These are phyloP conservation scores for Atta cephalotes DNA, from an alignment of 1,140 invertebrate genomes.

Conservation along the genomic window DNA sequence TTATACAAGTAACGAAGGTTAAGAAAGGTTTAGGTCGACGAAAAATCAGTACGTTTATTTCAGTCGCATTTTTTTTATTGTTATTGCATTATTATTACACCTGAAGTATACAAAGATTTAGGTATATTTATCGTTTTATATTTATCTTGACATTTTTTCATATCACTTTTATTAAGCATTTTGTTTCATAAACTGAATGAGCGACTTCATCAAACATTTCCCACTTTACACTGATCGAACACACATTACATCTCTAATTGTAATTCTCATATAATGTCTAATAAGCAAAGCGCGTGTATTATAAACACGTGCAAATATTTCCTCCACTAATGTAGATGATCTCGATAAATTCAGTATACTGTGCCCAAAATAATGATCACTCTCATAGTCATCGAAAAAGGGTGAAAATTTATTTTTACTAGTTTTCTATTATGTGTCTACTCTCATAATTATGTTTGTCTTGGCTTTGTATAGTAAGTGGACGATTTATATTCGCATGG, in stretches of 20 bases:
- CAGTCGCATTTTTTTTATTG: not conserved
- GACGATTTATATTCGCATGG: constrained; percentile 16
- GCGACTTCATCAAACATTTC: not conserved
- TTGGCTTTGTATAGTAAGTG: not conserved
- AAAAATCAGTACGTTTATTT: not conserved
- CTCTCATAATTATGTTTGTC: constrained; percentile 31
- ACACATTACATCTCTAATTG: not conserved
- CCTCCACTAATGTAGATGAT: constrained; percentile 5
- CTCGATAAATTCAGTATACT: constrained; percentile 39
- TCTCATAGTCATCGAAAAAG: constrained; percentile 14
- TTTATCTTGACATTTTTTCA: not conserved
- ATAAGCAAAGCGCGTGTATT: not conserved
- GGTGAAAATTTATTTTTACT: not conserved
- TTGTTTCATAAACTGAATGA: not conserved
- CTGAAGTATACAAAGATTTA: not conserved
- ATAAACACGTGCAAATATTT: not conserved
- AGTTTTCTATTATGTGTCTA: constrained; percentile 43
- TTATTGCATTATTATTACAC: not conserved
- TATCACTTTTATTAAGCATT: constrained; percentile 6
- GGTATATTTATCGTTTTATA: not conserved
- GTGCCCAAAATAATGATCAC: not conserved
- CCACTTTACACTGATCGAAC: not conserved
- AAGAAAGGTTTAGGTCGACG: not conserved
- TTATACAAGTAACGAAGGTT: not conserved
- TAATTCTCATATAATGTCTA: not conserved